Base-by-base conservation (phyloP, 1,140 invertebrate genomes). In the Neodiprion lecontei region DNA sequence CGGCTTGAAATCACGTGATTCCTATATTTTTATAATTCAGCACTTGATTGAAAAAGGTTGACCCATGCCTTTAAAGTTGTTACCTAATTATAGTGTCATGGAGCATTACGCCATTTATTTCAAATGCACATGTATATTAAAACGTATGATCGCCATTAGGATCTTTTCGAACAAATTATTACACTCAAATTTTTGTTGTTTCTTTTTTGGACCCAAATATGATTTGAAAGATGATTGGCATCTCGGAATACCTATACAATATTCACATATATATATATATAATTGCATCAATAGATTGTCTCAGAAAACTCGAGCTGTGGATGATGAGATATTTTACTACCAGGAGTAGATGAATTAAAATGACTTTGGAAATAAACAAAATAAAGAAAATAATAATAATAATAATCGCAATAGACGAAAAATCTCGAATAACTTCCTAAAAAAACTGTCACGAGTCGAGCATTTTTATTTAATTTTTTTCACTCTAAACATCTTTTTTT, bases 231-330 rank as follows among this genome's bases (percentile, higher is more conserved):
- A 75, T 76, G 80, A 85, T 87, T 86, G 84, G 84, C 85, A 81
- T 84, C 80, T 81, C 83, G 80, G 84, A 85, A 81, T 74, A 81
- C 78, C 71, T 76, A 79, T 77, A 80, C 70, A 76, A 75, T 61
- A 71, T 67, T 17, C 48, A 75, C 74, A 47, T 8, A 71, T 14
- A 72, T 75, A 74, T 69, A 78, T 68, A 74, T 70, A 77, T 67
- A 74, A 80, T 80, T 81, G 79, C 76, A 81, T 79, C 9, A 67
- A 66, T 77, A 76, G 9, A 77, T 49, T 72, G 76, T 79, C 78
- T 82, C 84, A 86, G 83, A 84, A 75, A 86, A 83, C 80, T 61
- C 77, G 82, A 82, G 80, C 84, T 76, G 78, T 84, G 83, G 83
- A 84, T 81, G 81, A 61, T 61, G 11, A 17, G 53, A 14, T 0